Percentiles rank a stretch among this genome's conserved stretches.
phyloP scores from a whole-genome alignment of 2,113 vertebrate genomes.

The Oreochromis tanganicae region DNA sequence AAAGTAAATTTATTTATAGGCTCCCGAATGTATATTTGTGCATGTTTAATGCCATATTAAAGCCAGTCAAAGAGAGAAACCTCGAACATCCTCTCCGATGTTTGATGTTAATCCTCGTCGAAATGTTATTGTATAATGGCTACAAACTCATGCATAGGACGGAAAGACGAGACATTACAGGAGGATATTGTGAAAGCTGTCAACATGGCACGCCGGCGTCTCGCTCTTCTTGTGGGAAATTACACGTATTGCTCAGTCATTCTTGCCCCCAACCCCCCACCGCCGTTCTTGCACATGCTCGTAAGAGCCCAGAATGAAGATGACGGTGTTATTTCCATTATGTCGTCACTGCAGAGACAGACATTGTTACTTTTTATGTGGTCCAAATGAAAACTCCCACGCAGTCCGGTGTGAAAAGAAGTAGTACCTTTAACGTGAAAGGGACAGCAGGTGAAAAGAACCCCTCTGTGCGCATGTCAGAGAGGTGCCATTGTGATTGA shows the following conservation, averaged over 20 bases:
- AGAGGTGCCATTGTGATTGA: not conserved
- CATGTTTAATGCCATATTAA: not conserved
- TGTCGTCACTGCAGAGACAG: slow-evolving; percentile 7
- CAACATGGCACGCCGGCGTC: not conserved
- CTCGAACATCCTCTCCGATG: not conserved
- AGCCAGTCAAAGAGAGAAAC: not conserved
- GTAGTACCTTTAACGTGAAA: not conserved
- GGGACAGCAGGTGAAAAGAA: not conserved
- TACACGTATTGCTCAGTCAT: not conserved
- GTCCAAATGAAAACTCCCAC: not conserved
- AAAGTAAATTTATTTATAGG: not conserved
- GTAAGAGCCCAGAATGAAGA: not conserved
- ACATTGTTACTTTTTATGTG: not conserved
- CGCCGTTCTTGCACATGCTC: not conserved
- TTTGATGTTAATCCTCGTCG: not conserved
- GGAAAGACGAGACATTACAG: not conserved
- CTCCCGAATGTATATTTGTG: not conserved
- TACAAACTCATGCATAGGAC: not conserved
- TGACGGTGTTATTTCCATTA: not conserved
- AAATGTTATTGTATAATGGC: not conserved
- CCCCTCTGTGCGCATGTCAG: not conserved
- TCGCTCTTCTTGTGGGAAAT: not conserved
- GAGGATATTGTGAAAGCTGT: not conserved
- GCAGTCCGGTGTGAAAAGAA: not conserved
- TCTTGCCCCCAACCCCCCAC: not conserved